These are phyloP conservation scores for Drosophila mulleri DNA, from an alignment of 2,888 invertebrate genomes.

Conservation along the genomic window DNA sequence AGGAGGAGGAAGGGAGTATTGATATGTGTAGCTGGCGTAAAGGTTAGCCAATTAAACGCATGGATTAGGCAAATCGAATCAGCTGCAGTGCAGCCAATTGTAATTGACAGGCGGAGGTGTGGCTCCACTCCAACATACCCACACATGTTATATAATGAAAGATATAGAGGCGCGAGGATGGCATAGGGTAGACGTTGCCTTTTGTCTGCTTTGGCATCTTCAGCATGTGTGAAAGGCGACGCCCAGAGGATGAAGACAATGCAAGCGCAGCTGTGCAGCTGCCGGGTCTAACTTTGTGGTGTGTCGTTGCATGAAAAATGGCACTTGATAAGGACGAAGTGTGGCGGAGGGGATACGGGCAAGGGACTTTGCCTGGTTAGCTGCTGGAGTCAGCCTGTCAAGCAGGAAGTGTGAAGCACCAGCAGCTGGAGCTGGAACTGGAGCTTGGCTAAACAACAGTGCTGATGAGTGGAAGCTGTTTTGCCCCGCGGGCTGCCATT, in stretches of 20 bases:
- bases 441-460: slow-evolving; percentile 36
- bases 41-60: slow-evolving; percentile 40
- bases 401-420: slow-evolving; percentile 76
- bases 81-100: slow-evolving; percentile 37
- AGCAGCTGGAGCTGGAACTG: slow-evolving; percentile 27
- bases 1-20: too few species aligned
- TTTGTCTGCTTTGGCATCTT: slow-evolving; percentile 56
- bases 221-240: slow-evolving; percentile 52
- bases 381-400: slow-evolving; percentile 63
- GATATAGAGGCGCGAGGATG: too few species aligned
- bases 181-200: slow-evolving; percentile 13
- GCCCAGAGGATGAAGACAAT: slow-evolving; percentile 44
- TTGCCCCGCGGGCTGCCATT: slow-evolving; percentile 68
- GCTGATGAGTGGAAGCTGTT: slow-evolving; percentile 45
- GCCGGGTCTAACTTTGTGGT: slow-evolving; percentile 71
- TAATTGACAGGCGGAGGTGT: slow-evolving; percentile 28
- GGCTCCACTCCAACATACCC: slow-evolving; percentile 1
- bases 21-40: neutral
- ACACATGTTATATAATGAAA: too few species aligned
- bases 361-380: slow-evolving; percentile 15
- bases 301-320: slow-evolving; percentile 77
- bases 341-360: neutral
- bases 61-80: slow-evolving; percentile 55
- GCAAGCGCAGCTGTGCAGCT: slow-evolving; percentile 20
- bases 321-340: slow-evolving; percentile 68